Evolutionary conservation across 2,797 vertebrate species (phyloP).

Genomic region (Martes flavigula): DNA sequence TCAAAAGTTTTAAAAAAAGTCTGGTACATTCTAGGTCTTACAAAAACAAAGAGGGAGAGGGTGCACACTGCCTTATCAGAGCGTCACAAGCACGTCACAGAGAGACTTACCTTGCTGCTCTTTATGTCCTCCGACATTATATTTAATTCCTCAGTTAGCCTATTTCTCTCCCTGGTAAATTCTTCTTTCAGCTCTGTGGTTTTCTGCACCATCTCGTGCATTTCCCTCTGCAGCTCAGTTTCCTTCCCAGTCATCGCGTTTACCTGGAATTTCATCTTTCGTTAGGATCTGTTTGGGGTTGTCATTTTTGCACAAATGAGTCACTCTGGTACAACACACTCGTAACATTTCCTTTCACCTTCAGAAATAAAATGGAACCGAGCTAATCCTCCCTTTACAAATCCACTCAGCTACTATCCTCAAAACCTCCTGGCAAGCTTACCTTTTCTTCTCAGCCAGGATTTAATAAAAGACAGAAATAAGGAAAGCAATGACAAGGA

Average conservation of each 20-base stretch:
- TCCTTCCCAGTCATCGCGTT: constrained; percentile 72
- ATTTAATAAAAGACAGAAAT: neutral
- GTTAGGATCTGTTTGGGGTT: neutral
- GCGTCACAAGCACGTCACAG: fast-evolving
- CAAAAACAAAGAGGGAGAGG: neutral
- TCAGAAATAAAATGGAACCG: neutral
- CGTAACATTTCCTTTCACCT: neutral
- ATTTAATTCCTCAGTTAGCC: constrained; percentile 78
- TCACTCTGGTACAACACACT: neutral
- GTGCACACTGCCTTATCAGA: neutral
- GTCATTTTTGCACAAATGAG: neutral
- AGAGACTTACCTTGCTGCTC: constrained; percentile 78
- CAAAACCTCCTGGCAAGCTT: neutral
- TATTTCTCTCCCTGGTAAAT: constrained; percentile 73
- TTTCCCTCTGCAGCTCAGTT: constrained; percentile 76
- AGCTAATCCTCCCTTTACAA: neutral
- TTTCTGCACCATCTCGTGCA: constrained; percentile 66
- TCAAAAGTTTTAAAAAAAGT: neutral
- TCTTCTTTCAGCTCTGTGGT: constrained; percentile 70
- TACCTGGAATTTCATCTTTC: constrained; percentile 79
- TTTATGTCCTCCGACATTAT: constrained; percentile 70
- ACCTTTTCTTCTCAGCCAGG: neutral
- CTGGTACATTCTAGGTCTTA: neutral
- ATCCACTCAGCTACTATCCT: neutral
- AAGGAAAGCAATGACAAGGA: neutral